These are phyloP conservation scores for Oryzias woworae DNA, from an alignment of 2,113 vertebrate genomes.

Conservation along the genomic window DNA sequence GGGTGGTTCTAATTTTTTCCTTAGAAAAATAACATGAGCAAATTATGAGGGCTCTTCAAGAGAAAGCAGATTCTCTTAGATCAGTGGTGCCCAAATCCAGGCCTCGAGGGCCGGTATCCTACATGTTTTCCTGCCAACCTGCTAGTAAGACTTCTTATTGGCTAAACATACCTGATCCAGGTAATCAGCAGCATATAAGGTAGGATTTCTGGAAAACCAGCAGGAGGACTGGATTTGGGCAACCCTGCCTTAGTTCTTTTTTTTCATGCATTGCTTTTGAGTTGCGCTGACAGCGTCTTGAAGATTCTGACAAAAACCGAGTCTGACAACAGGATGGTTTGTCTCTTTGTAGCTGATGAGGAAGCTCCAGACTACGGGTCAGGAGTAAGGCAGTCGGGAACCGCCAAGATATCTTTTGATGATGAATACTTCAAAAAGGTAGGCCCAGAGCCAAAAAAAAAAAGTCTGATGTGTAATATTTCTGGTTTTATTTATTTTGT, in stretches of 20 bases:
- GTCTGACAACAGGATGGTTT: constrained; percentile 9
- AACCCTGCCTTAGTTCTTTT: too few species aligned
- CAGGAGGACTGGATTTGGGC: too few species aligned
- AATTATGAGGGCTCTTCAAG: constrained; percentile 1
- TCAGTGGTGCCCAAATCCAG: background rate
- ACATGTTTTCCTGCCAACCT: too few species aligned
- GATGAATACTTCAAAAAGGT: constrained; percentile 97
- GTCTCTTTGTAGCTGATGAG: constrained; percentile 84
- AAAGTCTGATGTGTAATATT: constrained; percentile 4
- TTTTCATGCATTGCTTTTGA: constrained; percentile 25
- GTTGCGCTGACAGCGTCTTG: background rate
- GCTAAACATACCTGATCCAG: too few species aligned
- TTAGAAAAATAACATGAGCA: constrained; percentile 5
- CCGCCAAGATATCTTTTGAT: constrained; percentile 98
- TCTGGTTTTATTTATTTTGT: background rate
- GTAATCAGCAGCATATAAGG: too few species aligned
- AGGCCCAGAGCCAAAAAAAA: constrained; percentile 25
- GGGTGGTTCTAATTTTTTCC: background rate
- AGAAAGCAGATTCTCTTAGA: constrained; percentile 19
- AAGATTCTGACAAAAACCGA: too few species aligned
- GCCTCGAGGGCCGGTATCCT: too few species aligned
- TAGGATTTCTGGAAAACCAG: too few species aligned
- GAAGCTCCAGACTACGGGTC: constrained; percentile 99
- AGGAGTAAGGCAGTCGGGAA: constrained; percentile 95
- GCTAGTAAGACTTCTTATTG: too few species aligned